A percentile compares a stretch with the other conserved stretches of the same genome.
These are phyloP conservation scores for Daboia siamensis DNA, from an alignment of 2,113 vertebrate species.

Conservation along the genomic window DNA sequence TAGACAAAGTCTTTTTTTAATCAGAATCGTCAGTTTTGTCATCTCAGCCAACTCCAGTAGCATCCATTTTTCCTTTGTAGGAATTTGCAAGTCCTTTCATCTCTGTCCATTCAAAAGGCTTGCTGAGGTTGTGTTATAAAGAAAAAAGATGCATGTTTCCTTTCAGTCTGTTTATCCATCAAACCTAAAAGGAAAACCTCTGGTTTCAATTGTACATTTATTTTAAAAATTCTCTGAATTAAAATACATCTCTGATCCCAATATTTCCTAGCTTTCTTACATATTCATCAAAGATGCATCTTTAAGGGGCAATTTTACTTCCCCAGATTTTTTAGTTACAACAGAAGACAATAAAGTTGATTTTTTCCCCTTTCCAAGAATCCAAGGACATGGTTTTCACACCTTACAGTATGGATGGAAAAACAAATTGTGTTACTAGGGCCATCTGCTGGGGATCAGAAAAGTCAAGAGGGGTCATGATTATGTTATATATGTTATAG, in stretches of 20 bases:
- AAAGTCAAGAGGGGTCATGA: not conserved
- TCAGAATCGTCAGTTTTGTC: not conserved
- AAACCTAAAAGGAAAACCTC: not conserved
- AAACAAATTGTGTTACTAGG: not conserved
- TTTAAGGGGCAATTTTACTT: not conserved
- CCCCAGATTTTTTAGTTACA: not conserved
- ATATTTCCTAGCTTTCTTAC: not conserved
- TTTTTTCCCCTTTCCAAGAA: not conserved
- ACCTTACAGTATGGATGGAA: not conserved
- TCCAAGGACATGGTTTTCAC: not conserved
- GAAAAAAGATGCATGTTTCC: not conserved
- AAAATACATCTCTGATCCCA: not conserved
- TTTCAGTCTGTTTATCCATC: not conserved
- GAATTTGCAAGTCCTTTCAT: not conserved
- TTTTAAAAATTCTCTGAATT: not conserved
- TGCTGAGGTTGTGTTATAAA: not conserved
- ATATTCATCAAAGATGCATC: not conserved
- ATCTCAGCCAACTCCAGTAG: not conserved
- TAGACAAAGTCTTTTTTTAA: no score
- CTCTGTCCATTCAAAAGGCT: not conserved
- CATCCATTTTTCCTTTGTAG: not conserved
- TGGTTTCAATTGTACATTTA: not conserved
- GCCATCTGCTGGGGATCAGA: not conserved
- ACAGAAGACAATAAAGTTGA: not conserved
- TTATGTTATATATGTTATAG: not conserved